phyloP scores from a whole-genome alignment of 2,797 vertebrate genomes.

The Sebastes jordani region DNA sequence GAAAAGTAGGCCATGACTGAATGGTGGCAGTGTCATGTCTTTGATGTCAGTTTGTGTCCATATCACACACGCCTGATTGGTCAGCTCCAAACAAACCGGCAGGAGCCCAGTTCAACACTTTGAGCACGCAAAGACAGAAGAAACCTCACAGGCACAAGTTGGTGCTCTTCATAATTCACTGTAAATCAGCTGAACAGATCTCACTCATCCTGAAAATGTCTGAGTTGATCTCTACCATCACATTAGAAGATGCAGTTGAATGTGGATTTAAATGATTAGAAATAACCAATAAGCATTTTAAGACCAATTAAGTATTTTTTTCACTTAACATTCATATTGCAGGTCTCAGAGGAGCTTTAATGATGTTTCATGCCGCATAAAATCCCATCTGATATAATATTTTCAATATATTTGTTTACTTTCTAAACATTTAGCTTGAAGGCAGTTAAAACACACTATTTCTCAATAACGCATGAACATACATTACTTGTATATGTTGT shows the following conservation, averaged over 20 bases:
- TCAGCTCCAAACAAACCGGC: constrained; percentile 69
- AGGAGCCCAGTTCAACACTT: constrained; percentile 56
- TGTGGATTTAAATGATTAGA: neutral
- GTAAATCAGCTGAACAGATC: constrained; percentile 4
- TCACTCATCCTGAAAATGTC: constrained; percentile 1
- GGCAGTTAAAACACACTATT: constrained; percentile 22
- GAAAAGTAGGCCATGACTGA: constrained; percentile 76
- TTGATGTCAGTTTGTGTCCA: constrained; percentile 75
- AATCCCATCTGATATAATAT: constrained; percentile 10
- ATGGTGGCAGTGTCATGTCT: constrained; percentile 77
- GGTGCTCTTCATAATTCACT: constrained; percentile 26
- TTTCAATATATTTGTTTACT: constrained; percentile 52
- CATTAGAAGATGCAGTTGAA: neutral
- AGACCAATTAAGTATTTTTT: constrained; percentile 6
- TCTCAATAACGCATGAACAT: constrained; percentile 16
- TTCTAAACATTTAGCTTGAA: constrained; percentile 55
- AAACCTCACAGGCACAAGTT: constrained; percentile 28
- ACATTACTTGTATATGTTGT: constrained; percentile 47
- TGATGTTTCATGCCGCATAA: neutral
- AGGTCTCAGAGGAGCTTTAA: constrained; percentile 22
- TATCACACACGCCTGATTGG: constrained; percentile 66
- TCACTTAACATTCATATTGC: constrained; percentile 4
- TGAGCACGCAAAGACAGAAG: constrained; percentile 61
- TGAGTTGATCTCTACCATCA: neutral
- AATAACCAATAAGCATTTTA: neutral